Evolutionary conservation across 2,113 vertebrate species (phyloP).

Genomic region (Himantopus leucocephalus): DNA sequence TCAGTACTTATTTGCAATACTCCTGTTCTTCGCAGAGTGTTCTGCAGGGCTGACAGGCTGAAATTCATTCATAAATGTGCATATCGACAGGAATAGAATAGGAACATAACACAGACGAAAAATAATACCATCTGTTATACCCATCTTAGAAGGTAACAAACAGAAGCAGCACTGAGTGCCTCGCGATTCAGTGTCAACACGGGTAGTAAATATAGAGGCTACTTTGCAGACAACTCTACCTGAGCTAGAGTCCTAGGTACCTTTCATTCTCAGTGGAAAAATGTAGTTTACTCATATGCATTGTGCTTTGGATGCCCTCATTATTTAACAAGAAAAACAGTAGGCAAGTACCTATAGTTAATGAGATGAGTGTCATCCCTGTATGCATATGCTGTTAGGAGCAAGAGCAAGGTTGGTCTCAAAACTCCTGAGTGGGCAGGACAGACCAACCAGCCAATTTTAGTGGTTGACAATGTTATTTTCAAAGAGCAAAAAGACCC

Average conservation of each 20-base stretch:
- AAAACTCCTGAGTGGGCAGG: neutral
- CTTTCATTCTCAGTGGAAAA: neutral
- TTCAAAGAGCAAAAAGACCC: neutral
- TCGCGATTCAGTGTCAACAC: neutral
- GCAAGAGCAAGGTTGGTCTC: neutral
- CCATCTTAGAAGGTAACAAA: neutral
- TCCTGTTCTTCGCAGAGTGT: fast-evolving
- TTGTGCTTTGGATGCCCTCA: neutral
- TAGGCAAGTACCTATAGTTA: neutral
- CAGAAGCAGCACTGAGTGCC: neutral
- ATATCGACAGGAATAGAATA: neutral
- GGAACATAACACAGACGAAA: neutral
- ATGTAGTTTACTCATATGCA: neutral
- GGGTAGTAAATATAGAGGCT: neutral
- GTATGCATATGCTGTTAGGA: neutral
- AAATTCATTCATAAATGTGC: slow-evolving; percentile 34
- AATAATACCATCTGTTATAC: neutral
- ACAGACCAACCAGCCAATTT: neutral
- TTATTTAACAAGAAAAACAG: neutral
- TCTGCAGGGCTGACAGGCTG: neutral
- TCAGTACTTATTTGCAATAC: neutral
- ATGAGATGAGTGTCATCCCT: neutral
- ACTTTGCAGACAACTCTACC: neutral
- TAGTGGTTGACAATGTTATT: neutral
- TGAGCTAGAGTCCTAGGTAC: neutral